Conservation (phyloP, 2,113 vertebrate species). For the Ranitomeya variabilis region DNA sequence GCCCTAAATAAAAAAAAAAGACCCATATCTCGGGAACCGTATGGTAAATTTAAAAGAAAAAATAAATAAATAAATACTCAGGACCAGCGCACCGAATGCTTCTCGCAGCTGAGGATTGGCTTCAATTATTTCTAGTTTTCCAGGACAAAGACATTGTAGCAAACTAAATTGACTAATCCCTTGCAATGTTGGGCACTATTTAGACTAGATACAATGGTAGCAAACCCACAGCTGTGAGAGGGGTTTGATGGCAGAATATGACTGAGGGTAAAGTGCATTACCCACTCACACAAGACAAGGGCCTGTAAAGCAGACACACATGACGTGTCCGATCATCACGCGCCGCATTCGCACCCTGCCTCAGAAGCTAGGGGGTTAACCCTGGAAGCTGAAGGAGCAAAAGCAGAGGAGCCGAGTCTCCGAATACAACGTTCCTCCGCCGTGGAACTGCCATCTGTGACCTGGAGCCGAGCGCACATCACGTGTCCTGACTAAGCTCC, state of each 20-base stretch:
- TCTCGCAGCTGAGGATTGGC: no score
- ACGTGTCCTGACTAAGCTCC: slow-evolving; percentile 54
- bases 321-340: background rate
- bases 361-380: slow-evolving; percentile 22
- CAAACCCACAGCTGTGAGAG: background rate
- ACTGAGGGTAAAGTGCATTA: background rate
- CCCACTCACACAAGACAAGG: background rate
- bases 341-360: background rate
- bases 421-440: slow-evolving; percentile 31
- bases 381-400: background rate
- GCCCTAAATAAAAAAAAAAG: no score
- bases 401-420: background rate
- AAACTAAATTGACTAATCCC: background rate
- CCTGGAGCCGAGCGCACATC: slow-evolving; percentile 41
- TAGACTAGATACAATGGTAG: background rate
- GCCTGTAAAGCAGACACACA: background rate
- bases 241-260: background rate
- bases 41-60: no score
- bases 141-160: background rate
- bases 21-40: no score
- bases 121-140: no score
- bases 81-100: no score
- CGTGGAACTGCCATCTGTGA: slow-evolving; percentile 51
- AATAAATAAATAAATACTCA: no score
- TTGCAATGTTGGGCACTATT: no score